A percentile compares a stretch with the other conserved stretches of the same genome.
Evolutionary conservation across 1,140 invertebrate species (phyloP).

Genomic region (Acromyrmex echinatior): DNA sequence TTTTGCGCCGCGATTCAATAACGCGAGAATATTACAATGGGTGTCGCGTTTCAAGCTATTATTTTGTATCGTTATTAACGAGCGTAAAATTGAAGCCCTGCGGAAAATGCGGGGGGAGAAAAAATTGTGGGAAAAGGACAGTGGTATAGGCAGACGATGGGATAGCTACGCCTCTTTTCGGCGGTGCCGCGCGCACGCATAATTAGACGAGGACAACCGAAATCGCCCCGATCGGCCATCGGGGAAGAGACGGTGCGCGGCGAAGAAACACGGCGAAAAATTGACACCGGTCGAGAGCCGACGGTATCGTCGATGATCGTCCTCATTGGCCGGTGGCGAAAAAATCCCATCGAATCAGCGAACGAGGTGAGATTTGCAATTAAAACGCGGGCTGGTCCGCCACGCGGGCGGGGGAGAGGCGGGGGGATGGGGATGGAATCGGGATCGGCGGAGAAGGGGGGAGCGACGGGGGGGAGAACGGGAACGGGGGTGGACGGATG

Average conservation of each 20-base stretch:
- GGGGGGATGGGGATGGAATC: conserved; percentile 41
- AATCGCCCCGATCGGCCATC: conserved; percentile 58
- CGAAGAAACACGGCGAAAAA: conserved; percentile 78
- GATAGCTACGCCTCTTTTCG: conserved; percentile 63
- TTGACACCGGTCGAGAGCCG: conserved; percentile 78
- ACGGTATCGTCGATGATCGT: conserved; percentile 80
- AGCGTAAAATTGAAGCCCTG: conserved; percentile 64
- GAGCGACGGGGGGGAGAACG: too few species aligned
- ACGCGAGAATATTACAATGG: conserved; percentile 65
- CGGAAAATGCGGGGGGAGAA: conserved; percentile 38
- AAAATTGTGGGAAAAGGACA: conserved; percentile 53
- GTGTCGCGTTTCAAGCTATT: conserved; percentile 61
- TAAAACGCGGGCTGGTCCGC: conserved; percentile 85
- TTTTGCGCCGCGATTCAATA: conserved; percentile 63
- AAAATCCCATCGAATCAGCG: conserved; percentile 86
- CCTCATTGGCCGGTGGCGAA: conserved; percentile 84
- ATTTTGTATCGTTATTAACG: conserved; percentile 66
- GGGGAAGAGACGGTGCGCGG: conserved; percentile 61
- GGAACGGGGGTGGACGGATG: too few species aligned
- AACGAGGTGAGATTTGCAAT: conserved; percentile 85
- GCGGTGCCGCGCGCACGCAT: conserved; percentile 56
- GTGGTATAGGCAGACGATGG: conserved; percentile 33
- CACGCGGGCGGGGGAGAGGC: conserved; percentile 67
- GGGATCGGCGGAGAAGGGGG: conserved; percentile 52
- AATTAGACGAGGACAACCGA: conserved; percentile 61